Evolutionary conservation across 2,888 invertebrate genomes (phyloP).

Genomic region (Tubulanus polymorphus): DNA sequence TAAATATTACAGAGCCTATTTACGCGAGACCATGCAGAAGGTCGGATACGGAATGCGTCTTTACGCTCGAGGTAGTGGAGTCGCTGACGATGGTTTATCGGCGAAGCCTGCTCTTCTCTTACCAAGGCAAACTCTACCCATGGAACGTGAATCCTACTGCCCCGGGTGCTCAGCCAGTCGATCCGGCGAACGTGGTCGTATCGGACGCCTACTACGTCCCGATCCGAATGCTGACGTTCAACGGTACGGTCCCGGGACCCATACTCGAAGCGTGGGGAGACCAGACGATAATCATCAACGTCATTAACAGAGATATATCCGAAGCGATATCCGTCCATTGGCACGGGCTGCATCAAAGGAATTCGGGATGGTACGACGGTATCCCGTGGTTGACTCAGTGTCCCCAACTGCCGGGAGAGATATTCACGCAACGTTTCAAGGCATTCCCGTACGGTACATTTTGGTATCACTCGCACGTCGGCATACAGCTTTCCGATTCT

Average conservation of each 20-base stretch:
- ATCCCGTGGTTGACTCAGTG: background rate
- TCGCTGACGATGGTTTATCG: too few relatives aligned
- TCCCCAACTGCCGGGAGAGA: background rate
- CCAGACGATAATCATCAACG: background rate
- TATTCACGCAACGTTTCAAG: background rate
- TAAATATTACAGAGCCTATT: too few relatives aligned
- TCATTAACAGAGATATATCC: background rate
- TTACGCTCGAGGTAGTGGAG: too few relatives aligned
- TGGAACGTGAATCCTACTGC: too few relatives aligned
- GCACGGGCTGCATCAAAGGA: background rate
- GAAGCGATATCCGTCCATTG: background rate
- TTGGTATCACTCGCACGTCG: background rate
- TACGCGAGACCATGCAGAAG: too few relatives aligned
- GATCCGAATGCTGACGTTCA: too few relatives aligned
- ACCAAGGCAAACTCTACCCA: too few relatives aligned
- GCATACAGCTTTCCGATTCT: background rate
- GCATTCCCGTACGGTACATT: background rate
- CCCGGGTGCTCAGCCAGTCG: too few relatives aligned
- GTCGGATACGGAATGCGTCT: too few relatives aligned
- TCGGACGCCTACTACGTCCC: too few relatives aligned
- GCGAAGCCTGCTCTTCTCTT: too few relatives aligned
- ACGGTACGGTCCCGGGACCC: background rate
- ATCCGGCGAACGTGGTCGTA: too few relatives aligned
- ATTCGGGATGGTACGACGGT: background rate
- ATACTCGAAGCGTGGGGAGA: background rate